Conservation (phyloP, 2,888 invertebrate species). For the Mesopsocus fuscifrons region DNA sequence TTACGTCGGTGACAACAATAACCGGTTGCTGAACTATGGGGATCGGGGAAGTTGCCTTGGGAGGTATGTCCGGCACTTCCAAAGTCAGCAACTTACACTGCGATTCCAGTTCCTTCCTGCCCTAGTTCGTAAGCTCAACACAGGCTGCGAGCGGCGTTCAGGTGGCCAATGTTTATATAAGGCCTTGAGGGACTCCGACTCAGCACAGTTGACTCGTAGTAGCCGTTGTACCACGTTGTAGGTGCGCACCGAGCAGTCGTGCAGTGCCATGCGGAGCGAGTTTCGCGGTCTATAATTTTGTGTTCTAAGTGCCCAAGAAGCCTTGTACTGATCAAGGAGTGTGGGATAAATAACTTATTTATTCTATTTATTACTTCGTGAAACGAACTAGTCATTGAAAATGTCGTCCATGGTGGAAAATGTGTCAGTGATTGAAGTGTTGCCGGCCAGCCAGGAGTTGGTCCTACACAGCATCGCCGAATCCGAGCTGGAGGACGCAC, state of each 20-base stretch:
- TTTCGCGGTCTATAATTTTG: not conserved
- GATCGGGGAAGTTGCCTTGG: not conserved
- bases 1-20: too few relatives aligned
- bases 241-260: not conserved
- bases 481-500: conserved; percentile 5
- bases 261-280: not conserved
- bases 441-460: not conserved
- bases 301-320: not conserved
- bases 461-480: conserved; percentile 3
- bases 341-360: not conserved
- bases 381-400: not conserved
- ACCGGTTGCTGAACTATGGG: too few relatives aligned
- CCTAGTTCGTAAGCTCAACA: not conserved
- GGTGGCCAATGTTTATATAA: not conserved
- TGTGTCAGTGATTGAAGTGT: conserved; percentile 1
- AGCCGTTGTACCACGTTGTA: not conserved
- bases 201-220: not conserved
- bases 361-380: not conserved
- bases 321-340: not conserved
- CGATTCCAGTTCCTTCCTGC: not conserved
- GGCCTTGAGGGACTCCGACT: not conserved
- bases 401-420: conserved; percentile 8
- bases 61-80: not conserved
- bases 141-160: not conserved
- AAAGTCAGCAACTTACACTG: not conserved